Evolutionary conservation across 2,113 vertebrate genomes (phyloP).

Genomic region (Crotalus horridus): DNA sequence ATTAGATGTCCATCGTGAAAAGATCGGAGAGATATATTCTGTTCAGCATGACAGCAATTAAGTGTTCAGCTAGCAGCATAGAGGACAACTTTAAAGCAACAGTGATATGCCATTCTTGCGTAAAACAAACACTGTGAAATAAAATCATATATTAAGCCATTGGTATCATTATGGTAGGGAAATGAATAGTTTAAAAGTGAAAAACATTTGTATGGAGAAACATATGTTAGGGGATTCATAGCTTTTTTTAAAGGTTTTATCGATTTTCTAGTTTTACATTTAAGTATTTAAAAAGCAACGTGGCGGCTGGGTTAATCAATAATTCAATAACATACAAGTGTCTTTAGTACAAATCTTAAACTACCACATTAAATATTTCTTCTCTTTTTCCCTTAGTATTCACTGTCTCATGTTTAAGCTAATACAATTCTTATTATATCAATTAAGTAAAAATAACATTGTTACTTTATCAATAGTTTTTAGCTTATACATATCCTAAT

Average conservation of each 20-base stretch:
- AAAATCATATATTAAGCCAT: not conserved
- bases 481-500: too few species aligned
- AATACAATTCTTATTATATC: too few species aligned
- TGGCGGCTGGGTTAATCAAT: too few species aligned
- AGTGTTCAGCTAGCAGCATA: not conserved
- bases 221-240: not conserved
- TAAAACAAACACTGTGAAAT: not conserved
- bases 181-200: not conserved
- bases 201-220: not conserved
- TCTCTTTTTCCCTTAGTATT: too few species aligned
- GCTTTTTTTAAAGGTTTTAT: not conserved
- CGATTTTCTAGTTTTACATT: too few species aligned
- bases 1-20: not conserved
- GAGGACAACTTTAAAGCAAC: not conserved
- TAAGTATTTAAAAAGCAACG: too few species aligned
- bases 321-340: too few species aligned
- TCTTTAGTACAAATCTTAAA: too few species aligned
- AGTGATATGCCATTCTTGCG: not conserved
- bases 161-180: not conserved
- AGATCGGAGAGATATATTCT: not conserved
- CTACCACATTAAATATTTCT: too few species aligned
- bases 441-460: too few species aligned
- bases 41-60: not conserved
- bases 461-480: too few species aligned
- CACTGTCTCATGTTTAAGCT: too few species aligned